phyloP scores from a whole-genome alignment of 2,797 vertebrate species.

The Neoniphon sammara region DNA sequence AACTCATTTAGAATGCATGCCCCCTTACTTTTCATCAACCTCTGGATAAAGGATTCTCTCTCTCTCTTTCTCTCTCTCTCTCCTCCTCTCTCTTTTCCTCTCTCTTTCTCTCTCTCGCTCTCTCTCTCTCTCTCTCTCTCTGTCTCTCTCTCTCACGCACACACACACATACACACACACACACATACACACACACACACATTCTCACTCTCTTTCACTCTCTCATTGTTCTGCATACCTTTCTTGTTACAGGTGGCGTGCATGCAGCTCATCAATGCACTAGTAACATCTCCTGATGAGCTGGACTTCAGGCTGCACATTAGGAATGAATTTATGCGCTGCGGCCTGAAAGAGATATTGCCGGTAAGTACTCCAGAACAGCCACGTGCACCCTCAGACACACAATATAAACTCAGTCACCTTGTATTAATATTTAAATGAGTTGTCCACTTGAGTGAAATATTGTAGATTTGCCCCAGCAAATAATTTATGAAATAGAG shows the following conservation, averaged over 20 bases:
- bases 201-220: too few species aligned
- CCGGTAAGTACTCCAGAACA: constrained; percentile 86
- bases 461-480: constrained; percentile 75
- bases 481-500: constrained; percentile 80
- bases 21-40: constrained; percentile 71
- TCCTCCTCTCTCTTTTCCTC: constrained; percentile 15
- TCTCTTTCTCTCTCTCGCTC: not conserved
- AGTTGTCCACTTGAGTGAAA: constrained; percentile 81
- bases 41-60: constrained; percentile 59
- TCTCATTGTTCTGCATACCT: constrained; percentile 45
- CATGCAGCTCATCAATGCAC: constrained; percentile 99
- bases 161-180: too few species aligned
- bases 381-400: constrained; percentile 2
- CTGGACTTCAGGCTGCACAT: constrained; percentile 98
- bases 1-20: constrained; percentile 75
- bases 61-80: constrained; percentile 36
- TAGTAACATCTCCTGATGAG: constrained; percentile 98
- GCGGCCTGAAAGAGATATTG: constrained; percentile 94
- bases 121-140: constrained; percentile 21
- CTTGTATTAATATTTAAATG: constrained; percentile 86
- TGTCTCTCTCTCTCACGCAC: constrained; percentile 30
- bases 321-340: constrained; percentile 99
- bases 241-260: constrained; percentile 90
- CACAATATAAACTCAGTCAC: constrained; percentile 44
- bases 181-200: too few species aligned